Conservation (phyloP, 1,140 invertebrate genomes). For the Polyergus mexicanus region DNA sequence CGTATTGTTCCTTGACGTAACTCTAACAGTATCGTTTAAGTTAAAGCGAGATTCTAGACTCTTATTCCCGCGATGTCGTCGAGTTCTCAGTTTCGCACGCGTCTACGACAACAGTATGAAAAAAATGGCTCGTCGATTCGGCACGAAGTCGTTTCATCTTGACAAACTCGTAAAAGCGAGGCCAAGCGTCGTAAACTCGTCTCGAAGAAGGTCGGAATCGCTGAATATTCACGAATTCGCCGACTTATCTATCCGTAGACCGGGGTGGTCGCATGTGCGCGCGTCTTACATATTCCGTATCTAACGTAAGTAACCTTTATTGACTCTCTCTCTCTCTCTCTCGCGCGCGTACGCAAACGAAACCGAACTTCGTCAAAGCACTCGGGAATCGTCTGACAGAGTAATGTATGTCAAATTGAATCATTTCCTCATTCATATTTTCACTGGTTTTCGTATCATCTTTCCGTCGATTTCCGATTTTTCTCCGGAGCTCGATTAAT, state of each 20-base stretch:
- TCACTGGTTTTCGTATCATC: background rate
- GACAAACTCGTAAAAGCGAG: slow-evolving; percentile 74
- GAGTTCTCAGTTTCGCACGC: slow-evolving; percentile 1
- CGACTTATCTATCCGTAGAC: background rate
- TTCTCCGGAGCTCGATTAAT: slow-evolving; percentile 14
- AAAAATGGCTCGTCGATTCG: slow-evolving; percentile 58
- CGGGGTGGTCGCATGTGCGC: background rate
- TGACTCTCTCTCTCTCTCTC: background rate
- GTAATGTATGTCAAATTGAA: slow-evolving; percentile 35
- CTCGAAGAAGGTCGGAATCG: slow-evolving; percentile 51
- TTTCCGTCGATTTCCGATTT: background rate
- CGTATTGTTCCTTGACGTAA: background rate
- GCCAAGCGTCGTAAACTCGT: slow-evolving; percentile 60
- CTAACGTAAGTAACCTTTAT: slow-evolving; percentile 45
- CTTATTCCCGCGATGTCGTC: background rate
- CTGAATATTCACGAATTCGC: slow-evolving; percentile 73
- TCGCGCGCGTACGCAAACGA: background rate
- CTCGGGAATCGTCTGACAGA: slow-evolving; percentile 19
- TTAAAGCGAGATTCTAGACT: background rate
- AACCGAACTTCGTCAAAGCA: slow-evolving; percentile 21
- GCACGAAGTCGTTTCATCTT: slow-evolving; percentile 70
- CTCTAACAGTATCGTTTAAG: background rate
- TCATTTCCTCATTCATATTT: slow-evolving; percentile 32
- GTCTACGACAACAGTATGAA: slow-evolving; percentile 8
- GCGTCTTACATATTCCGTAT: slow-evolving; percentile 58